Percentiles rank a stretch among this genome's conserved stretches.
Evolutionary conservation across 2,888 invertebrate species (phyloP).

Genomic region (Nomada ferruginata): DNA sequence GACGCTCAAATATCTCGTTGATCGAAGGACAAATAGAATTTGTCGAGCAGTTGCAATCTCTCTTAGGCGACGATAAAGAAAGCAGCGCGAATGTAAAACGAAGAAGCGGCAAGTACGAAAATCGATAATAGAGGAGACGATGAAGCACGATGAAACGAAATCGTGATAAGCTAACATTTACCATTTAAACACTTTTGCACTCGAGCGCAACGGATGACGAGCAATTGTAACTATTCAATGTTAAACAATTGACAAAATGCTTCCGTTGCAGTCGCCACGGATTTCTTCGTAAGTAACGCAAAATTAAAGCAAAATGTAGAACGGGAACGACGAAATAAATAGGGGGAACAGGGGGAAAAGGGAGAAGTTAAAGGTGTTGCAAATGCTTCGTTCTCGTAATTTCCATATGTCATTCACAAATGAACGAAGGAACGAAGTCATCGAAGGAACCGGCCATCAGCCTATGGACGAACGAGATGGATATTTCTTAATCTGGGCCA

Average conservation of each 20-base stretch:
- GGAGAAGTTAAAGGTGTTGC: conserved; percentile 8
- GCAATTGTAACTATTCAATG: conserved; percentile 31
- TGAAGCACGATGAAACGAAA: conserved; percentile 21
- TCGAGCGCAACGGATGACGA: conserved; percentile 37
- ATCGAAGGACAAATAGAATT: conserved; percentile 13
- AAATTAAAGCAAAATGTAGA: neutral
- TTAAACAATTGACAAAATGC: conserved; percentile 26
- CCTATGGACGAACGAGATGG: conserved; percentile 59
- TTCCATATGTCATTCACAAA: conserved; percentile 66
- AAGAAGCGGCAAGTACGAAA: conserved; percentile 40
- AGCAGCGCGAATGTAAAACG: conserved; percentile 30
- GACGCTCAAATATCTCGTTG: neutral
- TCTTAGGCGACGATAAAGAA: conserved; percentile 14
- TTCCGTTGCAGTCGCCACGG: conserved; percentile 8
- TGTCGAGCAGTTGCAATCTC: neutral
- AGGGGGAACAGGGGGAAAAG: neutral
- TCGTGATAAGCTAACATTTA: conserved; percentile 57
- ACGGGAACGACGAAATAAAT: neutral
- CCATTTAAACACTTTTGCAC: conserved; percentile 39
- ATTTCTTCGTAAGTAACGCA: neutral
- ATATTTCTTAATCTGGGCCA: conserved; percentile 67
- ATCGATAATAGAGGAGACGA: conserved; percentile 13
- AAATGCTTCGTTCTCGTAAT: conserved; percentile 61
- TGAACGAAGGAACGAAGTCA: conserved; percentile 44
- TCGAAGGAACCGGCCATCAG: conserved; percentile 47